Evolutionary conservation across 2,888 invertebrate species (phyloP), one percentile per base, ranked within the genome.

Genomic region (Congeria kusceri): DNA sequence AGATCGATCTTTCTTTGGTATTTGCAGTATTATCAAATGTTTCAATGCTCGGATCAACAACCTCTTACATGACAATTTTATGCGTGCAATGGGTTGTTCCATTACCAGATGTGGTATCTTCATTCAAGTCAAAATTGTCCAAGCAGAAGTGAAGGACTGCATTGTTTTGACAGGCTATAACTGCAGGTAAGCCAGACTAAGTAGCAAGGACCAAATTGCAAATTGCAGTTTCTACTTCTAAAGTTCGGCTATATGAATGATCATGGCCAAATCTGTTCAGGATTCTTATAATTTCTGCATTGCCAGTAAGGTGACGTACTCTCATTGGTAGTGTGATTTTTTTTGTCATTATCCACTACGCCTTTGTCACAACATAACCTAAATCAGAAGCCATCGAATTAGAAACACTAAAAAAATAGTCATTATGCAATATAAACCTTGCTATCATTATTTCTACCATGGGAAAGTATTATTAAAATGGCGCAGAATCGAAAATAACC

Each of bases 81-180:
- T 81, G 81, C 25, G 81, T 57, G 0, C 77, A 58, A 23, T 81
- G 68, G 3, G 64, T 84, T 65, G 80, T 84, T 1, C 70, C 83
- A 47, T 66, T 13, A 4, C 74, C 79, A 25, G 77, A 75, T 25
- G 75, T 68, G 1, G 69, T 77, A 27, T 81, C 78, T 39, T 84
- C 79, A 68, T 70, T 73, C 27, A 79, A 23, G 28, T 82, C 84
- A 70, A 80, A 79, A 23, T 84, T 81, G 62, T 78, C 84, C 78
- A 73, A 84, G n/a, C 70, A 80, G 5, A 73, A 59, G 47, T 84
- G 77, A 13, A 64, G 57, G 0, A 80, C 64, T 1, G 49, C 13
- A 32, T 84, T 84, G 62, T 77, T 77, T 13, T 53, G 56, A 0
- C 39, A 3, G 4, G 71, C 73, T 32, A 84, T 77, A 1, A n/a